Evolutionary conservation across 1,140 invertebrate species (phyloP), one percentile per base, ranked within the genome.

Genomic region (Sarcophaga bullata): DNA sequence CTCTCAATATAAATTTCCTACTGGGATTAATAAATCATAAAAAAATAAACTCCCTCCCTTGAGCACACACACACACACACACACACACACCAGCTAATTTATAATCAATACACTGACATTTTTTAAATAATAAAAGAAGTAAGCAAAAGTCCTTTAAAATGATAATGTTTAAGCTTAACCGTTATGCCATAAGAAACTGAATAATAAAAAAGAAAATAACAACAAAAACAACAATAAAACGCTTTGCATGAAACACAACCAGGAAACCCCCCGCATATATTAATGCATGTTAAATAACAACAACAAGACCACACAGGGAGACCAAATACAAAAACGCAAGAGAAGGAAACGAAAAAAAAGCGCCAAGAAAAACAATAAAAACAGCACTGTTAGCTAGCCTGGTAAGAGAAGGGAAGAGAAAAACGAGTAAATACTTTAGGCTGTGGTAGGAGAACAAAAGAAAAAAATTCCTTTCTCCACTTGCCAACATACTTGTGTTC

Each of bases 271-370:
- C 49, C 25, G 19, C 46, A 47, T 50, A 68, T 11, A 49, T 78
- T 49, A 48, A 48, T 78, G 49, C 83, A 84, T 84, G 82, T 84
- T 84, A 84, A 58, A 73, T 50, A 25, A 84, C 81, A 73, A 80
- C 83, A 84, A 84, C 76, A 58, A 82, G 76, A 49, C 48, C 49
- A 25, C 62, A 72, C 68, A 52, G 76, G 82, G 83, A 80, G 48
- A 83, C 76, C 80, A 84, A 85, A 83, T 86, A 80, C 81, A 87
- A 85, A 37, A n/a, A 58, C 54, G 54, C 54, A 6, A 58, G 15
- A 3, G 54, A n/a, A 58, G n/a, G 54, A 4, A 9, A 68, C 19
- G 8, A 68, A 68, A 68, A 25, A 3, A 68, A 68, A 37, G n/a
- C n/a, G n/a, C n/a, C n/a, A 37, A 4, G 25, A 37, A 37, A 37